Evolutionary conservation across 2,113 vertebrate species (phyloP), one percentile per base, ranked within the genome.

Genomic region (Halichoeres trimaculatus): DNA sequence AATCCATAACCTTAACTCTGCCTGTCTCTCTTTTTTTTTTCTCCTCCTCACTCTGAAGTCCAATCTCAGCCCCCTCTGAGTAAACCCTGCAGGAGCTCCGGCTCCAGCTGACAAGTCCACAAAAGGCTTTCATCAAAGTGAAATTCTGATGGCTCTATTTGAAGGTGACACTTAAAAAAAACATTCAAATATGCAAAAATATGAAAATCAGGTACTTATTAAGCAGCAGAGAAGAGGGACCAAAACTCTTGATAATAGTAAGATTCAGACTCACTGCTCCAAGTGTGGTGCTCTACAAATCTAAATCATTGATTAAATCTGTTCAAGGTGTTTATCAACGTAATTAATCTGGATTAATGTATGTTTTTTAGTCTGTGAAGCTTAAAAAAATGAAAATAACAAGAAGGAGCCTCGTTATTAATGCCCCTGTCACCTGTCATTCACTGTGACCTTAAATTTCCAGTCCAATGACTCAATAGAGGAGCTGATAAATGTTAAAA

Each of bases 71-170:
- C 60, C 53, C 58, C 30, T 74, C 63, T 74, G 69, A 70, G 63
- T 78, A 72, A 84, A 76, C 86, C 68, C 82, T 58, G 76, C 86
- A 75, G 85, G 83, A 72, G 81, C 55, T 70, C 76, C 12, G 74
- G 57, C 67, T 83, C 40, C 45, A 36, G 60, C 65, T 68, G 77
- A 83, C 84, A 56, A 52, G 45, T 63, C 70, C 59, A 70, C 55
- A 66, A 74, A 76, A 79, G 24, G 35, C 70, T 80, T 72, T 81
- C 70, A 80, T 86, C 75, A 82, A 50, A 73, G 68, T 59, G 51
- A 26, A 79, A 56, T 50, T 66, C 51, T 43, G 52, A 85, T 74
- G 72, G 50, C 52, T 81, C 43, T 38, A 81, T 81, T 78, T 84
- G 69, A 85, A 80, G 80, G 54, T 85, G 76, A 80, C 70, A 79